A percentile compares a stretch with the other conserved stretches of the same genome.
phyloP scores from a whole-genome alignment of 2,888 invertebrate genomes.

The Drosophila macrospina region DNA sequence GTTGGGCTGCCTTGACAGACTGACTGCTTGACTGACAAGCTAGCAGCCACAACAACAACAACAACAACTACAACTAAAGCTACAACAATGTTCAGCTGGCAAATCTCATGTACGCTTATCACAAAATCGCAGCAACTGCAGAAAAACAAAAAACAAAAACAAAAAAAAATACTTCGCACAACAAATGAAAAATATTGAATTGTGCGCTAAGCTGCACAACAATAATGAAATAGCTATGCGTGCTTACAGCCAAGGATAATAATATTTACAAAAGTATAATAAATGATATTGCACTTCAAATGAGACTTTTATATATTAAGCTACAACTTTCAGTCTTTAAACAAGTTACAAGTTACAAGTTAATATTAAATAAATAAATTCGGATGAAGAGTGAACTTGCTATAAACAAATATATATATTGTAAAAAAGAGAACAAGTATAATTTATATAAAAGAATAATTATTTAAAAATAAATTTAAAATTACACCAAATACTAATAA shows the following conservation, averaged over 20 bases:
- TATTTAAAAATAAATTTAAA: too few species aligned
- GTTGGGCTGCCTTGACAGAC: conserved; percentile 14
- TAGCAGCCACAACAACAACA: conserved; percentile 29
- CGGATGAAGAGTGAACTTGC: too few species aligned
- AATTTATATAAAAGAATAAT: too few species aligned
- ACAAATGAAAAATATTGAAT: conserved; percentile 13
- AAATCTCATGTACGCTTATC: conserved; percentile 47
- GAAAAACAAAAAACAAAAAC: conserved; percentile 1
- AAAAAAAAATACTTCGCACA: conserved; percentile 8
- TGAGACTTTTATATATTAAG: background rate
- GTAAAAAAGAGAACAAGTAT: too few species aligned
- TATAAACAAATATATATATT: too few species aligned
- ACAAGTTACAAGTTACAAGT: too few species aligned
- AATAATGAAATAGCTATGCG: background rate
- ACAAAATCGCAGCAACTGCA: conserved; percentile 50
- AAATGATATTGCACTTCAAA: background rate
- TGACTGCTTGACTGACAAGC: conserved; percentile 49
- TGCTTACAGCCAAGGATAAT: background rate
- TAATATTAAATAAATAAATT: too few species aligned
- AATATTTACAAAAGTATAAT: background rate
- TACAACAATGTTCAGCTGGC: conserved; percentile 20
- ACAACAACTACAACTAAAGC: conserved; percentile 15
- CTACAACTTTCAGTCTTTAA: too few species aligned
- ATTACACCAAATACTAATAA: too few species aligned
- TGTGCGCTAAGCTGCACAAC: conserved; percentile 19